These are phyloP conservation scores for Bathynomus jamesi DNA, from an alignment of 1,140 invertebrate genomes.

Conservation along the genomic window DNA sequence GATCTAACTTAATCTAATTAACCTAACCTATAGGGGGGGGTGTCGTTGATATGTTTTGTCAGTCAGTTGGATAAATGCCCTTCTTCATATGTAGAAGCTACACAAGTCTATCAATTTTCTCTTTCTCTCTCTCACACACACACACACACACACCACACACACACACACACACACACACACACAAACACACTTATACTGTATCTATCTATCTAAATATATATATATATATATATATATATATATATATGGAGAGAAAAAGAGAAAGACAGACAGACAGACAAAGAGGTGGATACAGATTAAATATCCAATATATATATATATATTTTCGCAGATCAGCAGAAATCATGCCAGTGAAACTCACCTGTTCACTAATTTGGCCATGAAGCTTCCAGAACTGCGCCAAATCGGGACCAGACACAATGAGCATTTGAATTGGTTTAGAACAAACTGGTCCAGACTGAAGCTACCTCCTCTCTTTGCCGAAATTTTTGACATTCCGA, in stretches of 20 bases:
- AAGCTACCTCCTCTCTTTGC: constrained; percentile 82
- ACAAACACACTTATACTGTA: too few relatives aligned
- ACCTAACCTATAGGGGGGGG: too few relatives aligned
- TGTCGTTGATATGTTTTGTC: too few relatives aligned
- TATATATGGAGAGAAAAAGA: constrained; percentile 6
- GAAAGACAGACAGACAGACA: background rate
- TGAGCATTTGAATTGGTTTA: constrained; percentile 81
- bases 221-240: too few relatives aligned
- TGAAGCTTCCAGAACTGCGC: constrained; percentile 68
- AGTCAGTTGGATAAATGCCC: too few relatives aligned
- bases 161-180: too few relatives aligned
- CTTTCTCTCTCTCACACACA: too few relatives aligned
- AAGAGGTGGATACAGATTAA: background rate
- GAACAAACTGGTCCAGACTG: constrained; percentile 66
- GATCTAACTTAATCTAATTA: too few relatives aligned
- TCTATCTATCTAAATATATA: too few relatives aligned
- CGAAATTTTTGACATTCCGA: constrained; percentile 96
- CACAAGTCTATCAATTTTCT: too few relatives aligned
- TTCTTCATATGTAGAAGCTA: too few relatives aligned
- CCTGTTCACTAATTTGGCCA: constrained; percentile 59
- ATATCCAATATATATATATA: background rate
- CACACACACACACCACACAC: too few relatives aligned
- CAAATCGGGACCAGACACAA: constrained; percentile 74
- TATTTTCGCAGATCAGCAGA: constrained; percentile 42
- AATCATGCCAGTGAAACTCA: constrained; percentile 52